Evolutionary conservation across 2,113 vertebrate species (phyloP).

Genomic region (Zapornia atra): DNA sequence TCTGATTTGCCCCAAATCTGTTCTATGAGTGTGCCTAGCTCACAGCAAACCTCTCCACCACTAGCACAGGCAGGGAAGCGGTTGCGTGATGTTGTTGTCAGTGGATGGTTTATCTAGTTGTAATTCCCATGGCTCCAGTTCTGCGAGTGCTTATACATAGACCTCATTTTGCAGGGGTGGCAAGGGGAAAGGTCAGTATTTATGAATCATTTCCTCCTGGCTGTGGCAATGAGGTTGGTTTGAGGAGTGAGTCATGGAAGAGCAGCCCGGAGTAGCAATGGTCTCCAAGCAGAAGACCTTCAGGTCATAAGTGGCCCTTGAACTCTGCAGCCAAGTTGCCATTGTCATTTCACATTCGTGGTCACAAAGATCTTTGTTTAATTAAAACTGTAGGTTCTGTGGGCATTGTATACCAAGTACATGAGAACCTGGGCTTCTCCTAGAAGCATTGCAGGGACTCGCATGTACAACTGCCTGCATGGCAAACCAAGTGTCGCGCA

Average conservation of each 20-base stretch:
- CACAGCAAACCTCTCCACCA: not conserved
- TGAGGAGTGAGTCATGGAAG: slow-evolving; percentile 73
- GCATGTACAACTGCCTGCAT: not conserved
- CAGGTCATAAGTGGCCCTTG: not conserved
- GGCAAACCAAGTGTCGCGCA: not conserved
- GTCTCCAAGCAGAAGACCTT: slow-evolving; percentile 24
- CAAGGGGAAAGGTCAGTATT: slow-evolving; percentile 77
- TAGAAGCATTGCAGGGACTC: not conserved
- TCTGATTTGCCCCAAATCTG: not conserved
- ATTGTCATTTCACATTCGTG: not conserved
- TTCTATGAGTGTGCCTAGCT: not conserved
- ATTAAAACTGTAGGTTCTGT: not conserved
- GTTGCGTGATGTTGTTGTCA: slow-evolving; percentile 5
- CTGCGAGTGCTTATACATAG: slow-evolving; percentile 68
- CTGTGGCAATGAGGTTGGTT: slow-evolving; percentile 65
- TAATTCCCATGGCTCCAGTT: slow-evolving; percentile 63
- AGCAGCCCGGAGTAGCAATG: slow-evolving; percentile 35
- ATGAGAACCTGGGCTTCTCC: not conserved
- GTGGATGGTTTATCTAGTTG: slow-evolving; percentile 37
- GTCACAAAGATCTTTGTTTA: not conserved
- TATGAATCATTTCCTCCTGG: slow-evolving; percentile 82
- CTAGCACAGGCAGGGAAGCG: not conserved
- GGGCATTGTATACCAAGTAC: not conserved
- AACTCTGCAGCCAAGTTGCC: not conserved
- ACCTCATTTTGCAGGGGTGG: slow-evolving; percentile 70